phyloP scores from a whole-genome alignment of 2,113 vertebrate genomes.

The Nesoenas mayeri region DNA sequence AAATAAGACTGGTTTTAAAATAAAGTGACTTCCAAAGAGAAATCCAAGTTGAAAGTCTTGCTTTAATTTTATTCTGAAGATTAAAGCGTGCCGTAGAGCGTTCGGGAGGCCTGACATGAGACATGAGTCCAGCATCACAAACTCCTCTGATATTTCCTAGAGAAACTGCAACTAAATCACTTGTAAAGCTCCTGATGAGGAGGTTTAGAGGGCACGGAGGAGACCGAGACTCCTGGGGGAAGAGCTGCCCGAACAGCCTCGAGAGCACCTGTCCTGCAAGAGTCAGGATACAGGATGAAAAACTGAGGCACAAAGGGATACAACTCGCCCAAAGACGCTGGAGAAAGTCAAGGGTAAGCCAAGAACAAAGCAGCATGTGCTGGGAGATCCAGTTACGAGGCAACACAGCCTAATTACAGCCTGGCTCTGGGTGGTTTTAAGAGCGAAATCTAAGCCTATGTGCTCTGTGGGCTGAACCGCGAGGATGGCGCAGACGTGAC shows the following conservation, averaged over 20 bases:
- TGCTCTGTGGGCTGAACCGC: rapidly evolving
- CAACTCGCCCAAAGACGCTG: rapidly evolving
- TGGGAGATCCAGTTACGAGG: not conserved
- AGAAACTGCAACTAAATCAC: not conserved
- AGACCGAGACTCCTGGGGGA: not conserved
- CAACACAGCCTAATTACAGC: not conserved
- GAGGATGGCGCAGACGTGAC: rapidly evolving
- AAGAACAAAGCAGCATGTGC: not conserved
- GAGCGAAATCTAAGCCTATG: not conserved
- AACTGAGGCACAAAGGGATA: rapidly evolving
- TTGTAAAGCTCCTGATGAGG: not conserved
- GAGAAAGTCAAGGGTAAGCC: not conserved
- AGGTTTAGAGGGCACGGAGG: not conserved
- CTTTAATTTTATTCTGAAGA: conserved; percentile 2
- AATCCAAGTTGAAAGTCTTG: not conserved
- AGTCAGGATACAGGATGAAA: not conserved
- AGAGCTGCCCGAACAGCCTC: not conserved
- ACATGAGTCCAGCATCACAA: not conserved
- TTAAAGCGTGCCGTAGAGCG: not conserved
- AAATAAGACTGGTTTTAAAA: not conserved
- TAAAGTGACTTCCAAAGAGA: not conserved
- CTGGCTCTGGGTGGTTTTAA: not conserved
- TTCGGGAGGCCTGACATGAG: not conserved
- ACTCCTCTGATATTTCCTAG: not conserved
- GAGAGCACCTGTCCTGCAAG: not conserved